Percentiles rank a stretch among this genome's conserved stretches.
phyloP scores from a whole-genome alignment of 1,140 invertebrate genomes.

The Musca domestica region DNA sequence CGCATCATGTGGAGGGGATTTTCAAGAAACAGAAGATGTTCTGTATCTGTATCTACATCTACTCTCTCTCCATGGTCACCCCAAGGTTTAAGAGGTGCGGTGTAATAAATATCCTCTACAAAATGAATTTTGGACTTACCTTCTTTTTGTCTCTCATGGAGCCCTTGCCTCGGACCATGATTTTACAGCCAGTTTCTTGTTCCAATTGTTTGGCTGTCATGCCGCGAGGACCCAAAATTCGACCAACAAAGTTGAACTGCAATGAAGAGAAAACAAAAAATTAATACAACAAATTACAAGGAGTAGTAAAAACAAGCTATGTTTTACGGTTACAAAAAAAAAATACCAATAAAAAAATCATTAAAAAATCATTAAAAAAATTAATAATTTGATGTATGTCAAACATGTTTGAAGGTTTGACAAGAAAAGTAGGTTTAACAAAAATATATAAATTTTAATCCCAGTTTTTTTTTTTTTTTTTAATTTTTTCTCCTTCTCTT shows the following conservation, averaged over 20 bases:
- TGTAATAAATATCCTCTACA: not conserved
- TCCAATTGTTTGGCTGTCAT: slow-evolving; percentile 99
- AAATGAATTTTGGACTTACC: slow-evolving; percentile 62
- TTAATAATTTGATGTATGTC: not conserved
- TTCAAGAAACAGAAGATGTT: too few relatives aligned
- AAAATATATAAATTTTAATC: too few relatives aligned
- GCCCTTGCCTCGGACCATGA: slow-evolving; percentile 99
- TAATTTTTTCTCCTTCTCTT: too few relatives aligned
- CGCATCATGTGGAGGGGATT: too few relatives aligned
- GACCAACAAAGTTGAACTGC: slow-evolving; percentile 99
- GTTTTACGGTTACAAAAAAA: too few relatives aligned
- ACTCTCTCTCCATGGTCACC: too few relatives aligned
- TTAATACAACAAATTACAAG: slow-evolving; percentile 30
- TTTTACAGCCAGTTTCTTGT: slow-evolving; percentile 99
- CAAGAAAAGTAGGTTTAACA: not conserved
- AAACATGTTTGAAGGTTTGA: not conserved
- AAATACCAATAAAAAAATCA: slow-evolving; percentile 21
- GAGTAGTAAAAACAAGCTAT: too few relatives aligned
- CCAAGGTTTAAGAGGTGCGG: too few relatives aligned
- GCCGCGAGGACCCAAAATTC: slow-evolving; percentile 97
- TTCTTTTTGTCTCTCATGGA: slow-evolving; percentile 99
- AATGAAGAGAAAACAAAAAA: slow-evolving; percentile 55
- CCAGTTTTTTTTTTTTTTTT: too few relatives aligned
- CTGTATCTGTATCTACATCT: too few relatives aligned
- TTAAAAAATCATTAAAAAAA: slow-evolving; percentile 6